Evolutionary conservation across 1,140 invertebrate species (phyloP).

Genomic region (Anagrus nilaparvatae): DNA sequence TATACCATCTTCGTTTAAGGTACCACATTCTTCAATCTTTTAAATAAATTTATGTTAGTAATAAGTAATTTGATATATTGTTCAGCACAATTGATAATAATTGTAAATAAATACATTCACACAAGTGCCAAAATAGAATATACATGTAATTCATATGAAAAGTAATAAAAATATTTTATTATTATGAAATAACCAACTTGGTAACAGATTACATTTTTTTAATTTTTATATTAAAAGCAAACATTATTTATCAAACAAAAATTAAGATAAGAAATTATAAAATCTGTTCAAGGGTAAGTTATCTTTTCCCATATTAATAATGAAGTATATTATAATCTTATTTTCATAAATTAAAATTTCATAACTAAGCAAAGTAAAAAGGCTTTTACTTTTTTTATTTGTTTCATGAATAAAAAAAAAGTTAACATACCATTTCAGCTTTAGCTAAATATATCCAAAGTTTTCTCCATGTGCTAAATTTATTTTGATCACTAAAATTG

Average conservation of each 20-base stretch:
- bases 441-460: slow-evolving; percentile 87
- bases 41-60: slow-evolving; percentile 11
- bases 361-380: slow-evolving; percentile 2
- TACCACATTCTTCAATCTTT: slow-evolving; percentile 23
- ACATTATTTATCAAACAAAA: background rate
- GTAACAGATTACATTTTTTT: no score
- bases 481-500: slow-evolving; percentile 91
- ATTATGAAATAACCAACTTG: no score
- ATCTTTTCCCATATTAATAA: no score
- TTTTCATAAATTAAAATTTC: no score
- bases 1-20: slow-evolving; percentile 15
- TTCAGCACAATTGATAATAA: no score
- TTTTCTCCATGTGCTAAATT: slow-evolving; percentile 86
- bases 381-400: no score
- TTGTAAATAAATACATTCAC: no score
- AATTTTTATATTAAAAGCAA: no score
- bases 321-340: no score
- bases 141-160: slow-evolving; percentile 7
- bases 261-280: background rate
- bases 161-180: background rate
- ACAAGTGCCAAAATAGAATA: slow-evolving; percentile 1
- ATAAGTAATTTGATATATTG: no score
- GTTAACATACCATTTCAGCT: slow-evolving; percentile 72
- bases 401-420: slow-evolving; percentile 1
- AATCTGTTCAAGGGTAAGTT: no score